Evolutionary conservation across 2,888 invertebrate species (phyloP), one percentile per base, ranked within the genome.

Genomic region (Hirtodrosophila duncani): DNA sequence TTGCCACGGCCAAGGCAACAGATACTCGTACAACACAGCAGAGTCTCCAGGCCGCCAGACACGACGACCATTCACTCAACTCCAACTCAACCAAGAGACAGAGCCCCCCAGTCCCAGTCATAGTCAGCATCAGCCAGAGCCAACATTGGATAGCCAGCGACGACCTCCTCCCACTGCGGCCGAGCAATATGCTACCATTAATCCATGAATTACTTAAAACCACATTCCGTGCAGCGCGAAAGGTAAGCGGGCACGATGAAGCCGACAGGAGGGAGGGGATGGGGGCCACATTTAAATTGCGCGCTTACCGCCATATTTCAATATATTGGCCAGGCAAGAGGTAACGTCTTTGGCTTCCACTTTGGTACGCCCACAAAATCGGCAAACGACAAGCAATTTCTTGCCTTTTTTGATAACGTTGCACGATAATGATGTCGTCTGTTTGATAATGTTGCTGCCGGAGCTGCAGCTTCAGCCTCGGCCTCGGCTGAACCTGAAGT

Each of bases 351-450:
- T 13, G 20, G 45, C 34, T 58, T 39, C 48, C 39, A 44, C 37
- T 44, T 55, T 57, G 37, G 53, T 56, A 55, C 78, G 69, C 81
- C 81, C 63, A 81, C 79, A 66, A 77, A 75, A 52, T 55, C 53
- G 55, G 3, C 30, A 29, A 64, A 65, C 63, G 58, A 66, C 81
- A 74, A 67, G 75, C 72, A 72, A 66, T 67, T 77, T 71, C 78
- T 63, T 59, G 65, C 61, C 60, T 49, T 39, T 39, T 60, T 59
- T 63, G 80, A 81, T 82, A 72, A 72, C 75, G 81, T 75, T 72
- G 66, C 68, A 72, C 70, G 83, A 81, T 81, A 82, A 81, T 81
- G 83, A 81, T 82, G 80, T 81, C 79, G 72, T 79, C 75, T 67
- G 63, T 64, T 78, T 81, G 75, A 81, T 74, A 79, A 75, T 78